Conservation (phyloP, 1,140 invertebrate genomes). For the Phenacoccus solenopsis region DNA sequence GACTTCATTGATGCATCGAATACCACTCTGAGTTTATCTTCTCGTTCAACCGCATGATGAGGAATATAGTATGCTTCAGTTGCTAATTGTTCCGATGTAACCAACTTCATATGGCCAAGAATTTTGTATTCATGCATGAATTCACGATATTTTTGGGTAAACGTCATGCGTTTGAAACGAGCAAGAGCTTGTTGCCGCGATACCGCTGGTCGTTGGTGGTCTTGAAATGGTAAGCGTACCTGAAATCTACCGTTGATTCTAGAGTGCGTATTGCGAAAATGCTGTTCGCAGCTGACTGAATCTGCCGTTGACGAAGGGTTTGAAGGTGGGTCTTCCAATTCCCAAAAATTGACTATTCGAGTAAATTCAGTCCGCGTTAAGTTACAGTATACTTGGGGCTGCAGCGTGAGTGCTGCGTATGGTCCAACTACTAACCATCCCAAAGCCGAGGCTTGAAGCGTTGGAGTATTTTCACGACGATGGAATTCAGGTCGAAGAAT, state of each 20-base stretch:
- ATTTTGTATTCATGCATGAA: conserved; percentile 30
- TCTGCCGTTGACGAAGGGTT: too few relatives aligned
- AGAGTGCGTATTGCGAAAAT: background rate
- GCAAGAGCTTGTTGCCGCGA: too few relatives aligned
- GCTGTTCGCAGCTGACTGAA: too few relatives aligned
- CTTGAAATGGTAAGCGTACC: background rate
- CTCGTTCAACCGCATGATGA: conserved; percentile 22
- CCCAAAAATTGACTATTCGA: too few relatives aligned
- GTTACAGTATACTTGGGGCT: too few relatives aligned
- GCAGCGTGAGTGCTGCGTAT: too few relatives aligned
- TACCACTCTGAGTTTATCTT: conserved; percentile 30
- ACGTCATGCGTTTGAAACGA: too few relatives aligned
- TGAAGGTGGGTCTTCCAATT: too few relatives aligned
- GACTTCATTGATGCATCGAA: conserved; percentile 31
- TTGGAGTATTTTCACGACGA: background rate
- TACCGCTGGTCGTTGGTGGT: too few relatives aligned
- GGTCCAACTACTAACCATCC: background rate
- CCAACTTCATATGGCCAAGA: conserved; percentile 28
- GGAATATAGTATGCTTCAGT: background rate
- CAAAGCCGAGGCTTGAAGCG: background rate
- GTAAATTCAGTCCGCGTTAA: too few relatives aligned
- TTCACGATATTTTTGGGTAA: conserved; percentile 23
- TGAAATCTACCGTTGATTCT: background rate
- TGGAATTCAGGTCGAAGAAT: background rate
- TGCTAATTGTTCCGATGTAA: conserved; percentile 20